Evolutionary conservation across 92 coral and sea anemone species (phyloP).

Genomic region (Heteractis magnifica): DNA sequence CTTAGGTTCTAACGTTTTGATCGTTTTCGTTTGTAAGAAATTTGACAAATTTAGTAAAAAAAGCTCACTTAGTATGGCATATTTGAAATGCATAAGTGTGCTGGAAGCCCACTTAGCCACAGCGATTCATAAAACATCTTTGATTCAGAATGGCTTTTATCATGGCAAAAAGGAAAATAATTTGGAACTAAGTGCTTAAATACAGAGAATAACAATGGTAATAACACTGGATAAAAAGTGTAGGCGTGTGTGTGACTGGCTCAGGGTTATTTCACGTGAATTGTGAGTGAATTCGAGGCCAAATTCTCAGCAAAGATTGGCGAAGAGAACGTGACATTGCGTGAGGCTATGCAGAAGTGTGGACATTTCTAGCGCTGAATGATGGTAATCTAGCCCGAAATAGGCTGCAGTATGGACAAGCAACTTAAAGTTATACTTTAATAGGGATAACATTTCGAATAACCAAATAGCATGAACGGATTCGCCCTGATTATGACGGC

Average conservation of each 20-base stretch:
- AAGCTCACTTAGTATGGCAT: background rate
- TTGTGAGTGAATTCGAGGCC: conserved; percentile 1
- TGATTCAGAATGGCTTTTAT: background rate
- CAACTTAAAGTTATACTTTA: background rate
- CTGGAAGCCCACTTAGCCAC: background rate
- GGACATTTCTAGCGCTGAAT: background rate
- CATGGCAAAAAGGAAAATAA: background rate
- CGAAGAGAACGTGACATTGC: background rate
- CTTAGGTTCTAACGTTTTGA: background rate
- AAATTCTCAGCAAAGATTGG: background rate
- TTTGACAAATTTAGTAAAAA: background rate
- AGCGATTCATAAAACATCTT: background rate
- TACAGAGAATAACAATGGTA: background rate
- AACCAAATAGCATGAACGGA: background rate
- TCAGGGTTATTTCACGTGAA: background rate
- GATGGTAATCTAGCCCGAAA: background rate
- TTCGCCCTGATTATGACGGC: background rate
- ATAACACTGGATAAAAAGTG: background rate
- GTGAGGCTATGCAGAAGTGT: background rate
- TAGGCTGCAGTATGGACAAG: background rate
- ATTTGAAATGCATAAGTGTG: background rate
- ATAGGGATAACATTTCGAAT: background rate
- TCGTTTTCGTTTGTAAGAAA: background rate
- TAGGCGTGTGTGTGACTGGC: background rate
- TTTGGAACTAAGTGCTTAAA: background rate